Conservation (phyloP, 2,888 invertebrate genomes). For the Pocota personata region DNA sequence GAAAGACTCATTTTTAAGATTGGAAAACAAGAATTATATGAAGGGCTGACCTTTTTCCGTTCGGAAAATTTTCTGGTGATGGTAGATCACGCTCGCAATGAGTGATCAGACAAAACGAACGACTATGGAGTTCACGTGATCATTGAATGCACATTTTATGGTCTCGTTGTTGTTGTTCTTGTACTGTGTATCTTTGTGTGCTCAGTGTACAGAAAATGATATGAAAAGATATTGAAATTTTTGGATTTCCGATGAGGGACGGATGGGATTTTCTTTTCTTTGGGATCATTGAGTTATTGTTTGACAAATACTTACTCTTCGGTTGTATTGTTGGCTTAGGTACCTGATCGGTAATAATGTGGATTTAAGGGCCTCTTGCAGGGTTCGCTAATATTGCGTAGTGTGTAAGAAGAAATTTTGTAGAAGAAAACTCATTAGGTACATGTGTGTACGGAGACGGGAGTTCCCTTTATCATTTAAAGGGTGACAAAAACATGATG, state of each 20-base stretch:
- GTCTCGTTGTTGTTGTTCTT: constrained; percentile 27
- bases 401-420: too few relatives aligned
- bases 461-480: not conserved
- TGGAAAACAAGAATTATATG: constrained; percentile 35
- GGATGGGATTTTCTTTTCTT: constrained; percentile 17
- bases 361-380: not conserved
- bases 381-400: not conserved
- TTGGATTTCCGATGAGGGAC: not conserved
- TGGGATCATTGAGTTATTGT: constrained; percentile 31
- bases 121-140: constrained; percentile 63
- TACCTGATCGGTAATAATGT: constrained; percentile 2
- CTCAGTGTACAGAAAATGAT: not conserved
- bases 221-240: constrained; percentile 32
- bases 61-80: constrained; percentile 52
- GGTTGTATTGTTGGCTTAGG: not conserved
- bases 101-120: constrained; percentile 51
- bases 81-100: constrained; percentile 48
- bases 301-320: constrained; percentile 50
- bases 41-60: constrained; percentile 66
- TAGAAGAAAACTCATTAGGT: not conserved
- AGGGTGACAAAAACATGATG: not conserved
- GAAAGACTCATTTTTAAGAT: constrained; percentile 39
- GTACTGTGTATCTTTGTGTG: constrained; percentile 23
- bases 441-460: not conserved
- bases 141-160: constrained; percentile 56